Conservation (phyloP, 2,113 vertebrate genomes). For the Gavialis gangeticus region DNA sequence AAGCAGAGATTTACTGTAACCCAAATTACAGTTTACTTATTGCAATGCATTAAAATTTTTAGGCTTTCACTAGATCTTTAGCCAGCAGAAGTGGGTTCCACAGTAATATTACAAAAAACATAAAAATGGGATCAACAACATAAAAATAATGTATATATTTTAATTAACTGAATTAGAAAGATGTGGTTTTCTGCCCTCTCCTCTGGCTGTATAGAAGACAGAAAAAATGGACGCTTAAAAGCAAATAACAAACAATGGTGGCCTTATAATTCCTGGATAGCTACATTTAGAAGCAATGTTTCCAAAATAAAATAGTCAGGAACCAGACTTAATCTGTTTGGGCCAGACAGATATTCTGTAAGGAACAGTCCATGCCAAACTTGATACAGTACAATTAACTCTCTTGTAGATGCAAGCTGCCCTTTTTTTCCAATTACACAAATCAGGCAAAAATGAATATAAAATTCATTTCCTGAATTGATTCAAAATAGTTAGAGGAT, state of each 20-base stretch:
- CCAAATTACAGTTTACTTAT: constrained; percentile 30
- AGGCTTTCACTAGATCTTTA: background rate
- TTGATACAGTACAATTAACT: background rate
- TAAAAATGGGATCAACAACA: background rate
- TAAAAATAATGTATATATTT: background rate
- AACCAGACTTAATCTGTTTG: constrained; percentile 74
- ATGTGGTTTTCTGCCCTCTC: constrained; percentile 10
- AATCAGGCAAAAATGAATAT: background rate
- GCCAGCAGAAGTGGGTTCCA: background rate
- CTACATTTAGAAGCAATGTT: constrained; percentile 63
- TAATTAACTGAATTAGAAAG: background rate
- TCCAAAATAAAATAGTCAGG: constrained; percentile 77
- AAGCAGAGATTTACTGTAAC: constrained; percentile 48
- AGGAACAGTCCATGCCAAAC: constrained; percentile 44
- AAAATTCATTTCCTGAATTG: fast-evolving
- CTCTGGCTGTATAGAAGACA: constrained; percentile 31
- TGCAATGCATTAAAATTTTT: constrained; percentile 27
- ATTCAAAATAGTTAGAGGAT: background rate
- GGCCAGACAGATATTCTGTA: constrained; percentile 68
- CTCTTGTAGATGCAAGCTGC: constrained; percentile 19
- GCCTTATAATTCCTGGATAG: constrained; percentile 44
- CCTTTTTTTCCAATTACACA: background rate
- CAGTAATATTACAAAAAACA: background rate
- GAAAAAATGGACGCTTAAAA: constrained; percentile 55
- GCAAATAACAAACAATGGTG: constrained; percentile 70